phyloP scores from a whole-genome alignment of 2,113 vertebrate species.

The Indri indri region DNA sequence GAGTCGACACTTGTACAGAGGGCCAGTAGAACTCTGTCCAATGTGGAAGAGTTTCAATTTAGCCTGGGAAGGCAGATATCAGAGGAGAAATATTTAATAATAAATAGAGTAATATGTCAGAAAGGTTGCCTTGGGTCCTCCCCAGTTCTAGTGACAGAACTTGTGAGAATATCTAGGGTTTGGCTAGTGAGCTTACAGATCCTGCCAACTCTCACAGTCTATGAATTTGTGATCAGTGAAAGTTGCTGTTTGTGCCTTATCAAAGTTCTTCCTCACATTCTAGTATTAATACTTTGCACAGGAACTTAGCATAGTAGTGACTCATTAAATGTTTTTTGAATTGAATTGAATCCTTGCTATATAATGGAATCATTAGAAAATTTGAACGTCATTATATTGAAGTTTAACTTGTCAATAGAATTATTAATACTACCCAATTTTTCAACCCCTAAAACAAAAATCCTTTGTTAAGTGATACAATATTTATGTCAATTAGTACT shows the following conservation, averaged over 20 bases:
- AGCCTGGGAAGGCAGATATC: neutral
- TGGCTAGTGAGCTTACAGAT: neutral
- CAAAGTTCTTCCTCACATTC: neutral
- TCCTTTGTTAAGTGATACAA: slow-evolving; percentile 63
- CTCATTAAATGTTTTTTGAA: slow-evolving; percentile 21
- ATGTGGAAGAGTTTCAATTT: neutral
- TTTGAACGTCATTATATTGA: slow-evolving; percentile 21
- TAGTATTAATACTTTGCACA: neutral
- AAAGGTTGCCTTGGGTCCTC: neutral
- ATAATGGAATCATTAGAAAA: slow-evolving; percentile 53
- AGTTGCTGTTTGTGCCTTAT: neutral
- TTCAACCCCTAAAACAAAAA: slow-evolving; percentile 58
- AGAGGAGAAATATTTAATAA: neutral
- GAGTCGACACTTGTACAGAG: neutral
- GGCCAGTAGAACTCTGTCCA: neutral
- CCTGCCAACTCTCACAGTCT: neutral
- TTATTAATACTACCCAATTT: slow-evolving; percentile 39
- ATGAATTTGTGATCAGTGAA: neutral
- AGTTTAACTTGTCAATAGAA: slow-evolving; percentile 53
- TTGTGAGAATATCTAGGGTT: neutral
- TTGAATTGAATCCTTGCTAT: neutral
- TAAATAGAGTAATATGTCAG: neutral
- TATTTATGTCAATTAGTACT: slow-evolving; percentile 72
- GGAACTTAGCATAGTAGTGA: neutral
- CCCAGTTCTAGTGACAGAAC: neutral